Base-by-base conservation (phyloP, 2,888 invertebrate genomes). In the Lapara coniferarum region DNA sequence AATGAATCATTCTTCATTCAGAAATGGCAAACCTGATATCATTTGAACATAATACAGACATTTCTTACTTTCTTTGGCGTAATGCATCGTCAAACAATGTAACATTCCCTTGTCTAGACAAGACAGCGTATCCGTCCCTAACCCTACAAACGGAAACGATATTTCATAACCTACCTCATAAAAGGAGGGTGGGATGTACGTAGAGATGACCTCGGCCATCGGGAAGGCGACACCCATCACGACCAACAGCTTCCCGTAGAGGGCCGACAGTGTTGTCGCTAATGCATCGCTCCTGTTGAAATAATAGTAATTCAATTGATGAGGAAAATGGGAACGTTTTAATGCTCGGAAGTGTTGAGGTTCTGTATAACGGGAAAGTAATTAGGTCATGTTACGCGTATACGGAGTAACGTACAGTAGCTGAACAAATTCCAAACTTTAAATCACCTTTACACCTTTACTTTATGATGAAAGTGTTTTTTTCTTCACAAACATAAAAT, bases 191-290 rank as follows among this genome's bases (percentile, higher is more conserved):
- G 98, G 98, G 86, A 98, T 98, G 91, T 98, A 97, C 30, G 98
- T 97, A 59, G 98, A 98, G 86, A 98, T 98, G 79, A 98, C 98
- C 95, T 98, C 98, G 73, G 98, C 98, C 96, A 99, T 97, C 68
- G 98, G 98, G 90, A 99, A 98, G 16, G 98, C 98, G 75, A 98
- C 96, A 1, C 98, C 98, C 97, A 98, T 97, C 66, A 98, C 98
- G 57, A 98, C 98, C 79, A 99, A 92, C 68, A 98, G 95, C 91
- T 98, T 98, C 66, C 98, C 98, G 88, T 99, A 99, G 46, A 99
- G 95, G 0, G 98, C 98, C 74, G 98, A 98, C 76, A 98, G 94
- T 19, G 98, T 97, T 52, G 97, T 97, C 71, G 98, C 97, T 84
- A 98, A 92, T 75, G 98, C 97, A 89, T 98, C 98, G 73, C 95